Conservation (phyloP, 2,888 invertebrate genomes). For the Bimastos eiseni region DNA sequence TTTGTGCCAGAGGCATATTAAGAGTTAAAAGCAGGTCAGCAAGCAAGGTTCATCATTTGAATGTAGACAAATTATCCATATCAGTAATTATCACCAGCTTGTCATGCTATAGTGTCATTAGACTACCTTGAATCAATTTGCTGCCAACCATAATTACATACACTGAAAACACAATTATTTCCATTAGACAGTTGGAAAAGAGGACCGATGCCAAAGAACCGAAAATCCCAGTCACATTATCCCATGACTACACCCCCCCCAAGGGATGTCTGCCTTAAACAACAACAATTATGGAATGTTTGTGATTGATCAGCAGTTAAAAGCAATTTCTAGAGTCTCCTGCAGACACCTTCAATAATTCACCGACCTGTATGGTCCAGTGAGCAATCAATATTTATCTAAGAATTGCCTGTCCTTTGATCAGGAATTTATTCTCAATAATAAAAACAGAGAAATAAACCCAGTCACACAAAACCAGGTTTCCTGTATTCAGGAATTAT, state of each 20-base stretch:
- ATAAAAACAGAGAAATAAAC: background rate
- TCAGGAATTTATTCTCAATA: constrained; percentile 13
- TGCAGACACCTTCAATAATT: background rate
- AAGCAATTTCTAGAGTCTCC: background rate
- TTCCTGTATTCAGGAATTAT: background rate
- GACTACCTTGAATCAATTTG: background rate
- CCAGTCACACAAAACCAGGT: background rate
- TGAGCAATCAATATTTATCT: constrained; percentile 13
- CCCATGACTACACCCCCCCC: background rate
- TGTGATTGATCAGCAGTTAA: constrained; percentile 13
- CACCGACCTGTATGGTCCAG: background rate
- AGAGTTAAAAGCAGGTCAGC: background rate
- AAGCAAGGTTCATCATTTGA: background rate
- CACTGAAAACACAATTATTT: background rate
- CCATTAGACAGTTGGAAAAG: background rate
- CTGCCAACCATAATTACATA: background rate
- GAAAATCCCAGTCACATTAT: background rate
- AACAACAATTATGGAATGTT: background rate
- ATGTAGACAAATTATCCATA: background rate
- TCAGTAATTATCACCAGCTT: background rate
- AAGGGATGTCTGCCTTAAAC: background rate
- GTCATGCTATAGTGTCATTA: background rate
- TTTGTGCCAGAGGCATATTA: background rate
- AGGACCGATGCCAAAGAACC: background rate
- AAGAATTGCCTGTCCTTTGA: background rate